Percentiles rank a stretch among this genome's conserved stretches.
phyloP scores from a whole-genome alignment of 2,888 invertebrate genomes.

The Digitonthophagus gazella region DNA sequence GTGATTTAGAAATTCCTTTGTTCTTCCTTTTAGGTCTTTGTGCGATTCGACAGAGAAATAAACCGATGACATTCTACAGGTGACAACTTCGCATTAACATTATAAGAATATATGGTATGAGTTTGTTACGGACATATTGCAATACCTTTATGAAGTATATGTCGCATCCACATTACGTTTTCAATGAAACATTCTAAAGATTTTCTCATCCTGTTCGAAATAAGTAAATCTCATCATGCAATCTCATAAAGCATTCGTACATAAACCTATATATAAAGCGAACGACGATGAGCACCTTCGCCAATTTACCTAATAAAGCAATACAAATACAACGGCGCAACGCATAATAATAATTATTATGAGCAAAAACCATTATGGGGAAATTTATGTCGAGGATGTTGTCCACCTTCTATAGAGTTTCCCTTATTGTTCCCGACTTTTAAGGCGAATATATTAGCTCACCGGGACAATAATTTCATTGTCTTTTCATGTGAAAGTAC shows the following conservation, averaged over 20 bases:
- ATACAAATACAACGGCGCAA: neutral
- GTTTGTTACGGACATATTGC: neutral
- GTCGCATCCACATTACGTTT: too few relatives aligned
- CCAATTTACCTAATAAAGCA: neutral
- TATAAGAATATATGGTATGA: too few relatives aligned
- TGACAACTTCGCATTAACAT: neutral
- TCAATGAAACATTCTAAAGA: neutral
- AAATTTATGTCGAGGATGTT: slow-evolving; percentile 7
- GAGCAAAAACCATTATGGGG: slow-evolving; percentile 11
- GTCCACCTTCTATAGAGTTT: slow-evolving; percentile 1
- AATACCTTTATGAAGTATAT: neutral
- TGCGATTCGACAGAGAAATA: neutral
- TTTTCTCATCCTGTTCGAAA: neutral
- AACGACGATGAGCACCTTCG: neutral
- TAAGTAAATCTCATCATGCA: neutral
- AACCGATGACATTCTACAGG: neutral
- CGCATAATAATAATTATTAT: slow-evolving; percentile 4
- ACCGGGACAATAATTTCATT: slow-evolving; percentile 8
- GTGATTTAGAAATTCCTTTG: neutral
- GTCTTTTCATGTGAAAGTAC: slow-evolving; percentile 16
- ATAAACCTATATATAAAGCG: neutral
- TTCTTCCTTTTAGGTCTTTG: neutral
- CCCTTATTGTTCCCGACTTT: slow-evolving; percentile 9
- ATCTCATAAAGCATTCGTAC: neutral
- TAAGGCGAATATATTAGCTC: slow-evolving; percentile 14